Conservation (phyloP, 2,888 invertebrate species). For the Agrotis segetum region DNA sequence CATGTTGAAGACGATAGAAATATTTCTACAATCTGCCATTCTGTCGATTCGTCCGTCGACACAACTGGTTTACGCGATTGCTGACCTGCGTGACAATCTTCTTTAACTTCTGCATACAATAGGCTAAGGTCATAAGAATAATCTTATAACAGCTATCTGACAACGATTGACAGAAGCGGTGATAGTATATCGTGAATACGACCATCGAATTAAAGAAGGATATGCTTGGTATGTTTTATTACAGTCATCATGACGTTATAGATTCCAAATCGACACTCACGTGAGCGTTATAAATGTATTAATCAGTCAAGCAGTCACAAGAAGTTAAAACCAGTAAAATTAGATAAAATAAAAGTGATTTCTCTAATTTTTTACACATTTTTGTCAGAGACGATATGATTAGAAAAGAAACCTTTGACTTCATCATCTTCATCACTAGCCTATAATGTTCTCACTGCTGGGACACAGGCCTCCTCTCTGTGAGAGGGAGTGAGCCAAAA, state of each 20-base stretch:
- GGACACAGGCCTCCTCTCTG: too few relatives aligned
- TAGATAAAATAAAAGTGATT: too few relatives aligned
- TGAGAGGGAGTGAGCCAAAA: too few relatives aligned
- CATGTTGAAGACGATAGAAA: too few relatives aligned
- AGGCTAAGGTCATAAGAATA: background rate
- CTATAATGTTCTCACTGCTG: too few relatives aligned
- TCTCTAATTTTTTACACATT: background rate
- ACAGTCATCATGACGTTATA: constrained; percentile 2
- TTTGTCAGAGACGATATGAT: background rate
- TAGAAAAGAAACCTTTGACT: background rate
- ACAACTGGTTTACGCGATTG: too few relatives aligned
- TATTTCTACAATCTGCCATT: too few relatives aligned
- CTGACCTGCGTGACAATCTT: too few relatives aligned
- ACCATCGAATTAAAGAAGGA: constrained; percentile 1
- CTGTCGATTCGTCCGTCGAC: too few relatives aligned
- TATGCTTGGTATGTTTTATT: background rate
- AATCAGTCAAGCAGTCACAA: background rate
- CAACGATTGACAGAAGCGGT: constrained; percentile 5
- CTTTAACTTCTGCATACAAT: too few relatives aligned
- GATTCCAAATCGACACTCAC: background rate
- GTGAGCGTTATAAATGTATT: background rate
- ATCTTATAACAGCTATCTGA: background rate
- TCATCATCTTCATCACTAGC: too few relatives aligned
- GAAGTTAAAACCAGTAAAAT: too few relatives aligned
- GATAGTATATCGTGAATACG: background rate